Base-by-base conservation (phyloP, 2,888 invertebrate genomes). In the Gymnocheta viridis region DNA sequence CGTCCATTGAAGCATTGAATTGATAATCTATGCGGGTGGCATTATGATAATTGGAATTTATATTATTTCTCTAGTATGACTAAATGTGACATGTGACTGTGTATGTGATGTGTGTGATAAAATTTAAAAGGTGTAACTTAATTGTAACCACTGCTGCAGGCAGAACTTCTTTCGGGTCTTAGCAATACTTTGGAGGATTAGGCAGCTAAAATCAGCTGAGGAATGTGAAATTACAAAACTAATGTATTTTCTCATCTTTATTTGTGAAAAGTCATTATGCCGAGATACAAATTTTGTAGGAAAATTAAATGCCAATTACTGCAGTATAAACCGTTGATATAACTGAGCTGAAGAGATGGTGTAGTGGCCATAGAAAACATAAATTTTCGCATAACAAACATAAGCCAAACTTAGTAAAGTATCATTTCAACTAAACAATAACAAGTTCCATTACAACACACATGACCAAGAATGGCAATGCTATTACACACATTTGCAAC, bases 1-100 rank as follows among this genome's bases (percentile, higher is more conserved):
- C 44, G 44, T n/a, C n/a, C n/a, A n/a, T n/a, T n/a, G 58, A 6
- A 27, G 44, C 56, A 66, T 77, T 70, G 32, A 58, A 69, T 77
- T 47, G 80, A 38, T 80, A 73, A 80, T 64, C 74, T 56, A 69
- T 47, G 69, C 74, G 81, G 81, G 69, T 74, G 76, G 74, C 69
- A 62, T 35, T 56, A 1, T 3, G 64, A 69, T 82, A 69, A 82
- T 82, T 74, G 54, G 44, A 74, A 81, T 44, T 81, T 70, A 56
- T 62, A 64, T 62, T 14, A 24, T 64, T 22, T 47, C 64, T 54
- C 19, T 22, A 4, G 10, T 44, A 62, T n/a, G n/a, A n/a, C n/a
- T n/a, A n/a, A 9, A 47, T 51, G 35, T 29, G 32, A 73, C 44
- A 9, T 22, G 35, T 67, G 32, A 56, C 12, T 64, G 41, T 41